These are phyloP conservation scores for Fistularia commersonii DNA, from an alignment of 2,797 vertebrate genomes.

Conservation along the genomic window DNA sequence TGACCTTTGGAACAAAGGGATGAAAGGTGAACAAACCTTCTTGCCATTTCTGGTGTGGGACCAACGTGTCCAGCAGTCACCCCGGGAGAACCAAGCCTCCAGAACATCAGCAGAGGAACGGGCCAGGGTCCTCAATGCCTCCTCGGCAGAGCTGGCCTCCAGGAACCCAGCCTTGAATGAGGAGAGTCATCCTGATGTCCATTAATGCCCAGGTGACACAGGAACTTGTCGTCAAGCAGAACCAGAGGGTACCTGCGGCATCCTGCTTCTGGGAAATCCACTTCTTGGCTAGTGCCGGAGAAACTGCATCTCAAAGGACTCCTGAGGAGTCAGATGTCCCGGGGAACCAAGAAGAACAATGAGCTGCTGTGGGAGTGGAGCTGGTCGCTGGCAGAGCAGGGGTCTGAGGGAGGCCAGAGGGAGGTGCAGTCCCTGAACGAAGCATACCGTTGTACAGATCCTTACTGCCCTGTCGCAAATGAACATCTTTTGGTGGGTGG, in stretches of 20 bases:
- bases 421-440: not conserved
- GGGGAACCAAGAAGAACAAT: not conserved
- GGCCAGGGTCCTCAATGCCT: slow-evolving; percentile 23
- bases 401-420: not conserved
- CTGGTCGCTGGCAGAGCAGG: not conserved
- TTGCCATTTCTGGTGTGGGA: no score
- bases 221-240: slow-evolving; percentile 11
- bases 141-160: not conserved
- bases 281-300: slow-evolving; percentile 5
- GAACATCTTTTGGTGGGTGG: not conserved
- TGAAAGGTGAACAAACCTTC: no score
- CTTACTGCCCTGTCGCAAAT: slow-evolving; percentile 40
- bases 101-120: no score
- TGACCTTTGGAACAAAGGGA: no score
- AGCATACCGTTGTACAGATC: slow-evolving; percentile 17
- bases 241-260: not conserved
- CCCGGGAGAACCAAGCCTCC: no score
- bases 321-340: slow-evolving; percentile 16
- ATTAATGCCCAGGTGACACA: slow-evolving; percentile 7
- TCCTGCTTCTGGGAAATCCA: slow-evolving; percentile 8
- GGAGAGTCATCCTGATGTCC: slow-evolving; percentile 19
- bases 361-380: slow-evolving; percentile 9
- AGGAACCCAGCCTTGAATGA: slow-evolving; percentile 8
- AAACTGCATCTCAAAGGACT: not conserved
- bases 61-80: slow-evolving; percentile 1